Conservation (phyloP, 2,888 invertebrate genomes). For the Zygaena filipendulae region DNA sequence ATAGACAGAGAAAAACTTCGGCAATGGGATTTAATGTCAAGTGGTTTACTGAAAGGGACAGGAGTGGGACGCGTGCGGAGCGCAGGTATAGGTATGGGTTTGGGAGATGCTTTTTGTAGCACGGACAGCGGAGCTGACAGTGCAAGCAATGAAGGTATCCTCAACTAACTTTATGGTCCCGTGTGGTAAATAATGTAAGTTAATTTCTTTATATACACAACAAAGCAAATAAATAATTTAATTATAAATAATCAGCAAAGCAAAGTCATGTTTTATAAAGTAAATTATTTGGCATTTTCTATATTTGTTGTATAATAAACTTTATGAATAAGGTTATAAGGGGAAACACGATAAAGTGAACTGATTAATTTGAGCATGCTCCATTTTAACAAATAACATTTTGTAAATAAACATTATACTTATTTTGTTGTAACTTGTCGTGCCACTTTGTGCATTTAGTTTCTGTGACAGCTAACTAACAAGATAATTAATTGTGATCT, state of each 20-base stretch:
- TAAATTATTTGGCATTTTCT: constrained; percentile 42
- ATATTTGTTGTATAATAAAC: constrained; percentile 6
- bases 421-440: no score
- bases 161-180: constrained; percentile 58
- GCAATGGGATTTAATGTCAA: constrained; percentile 91
- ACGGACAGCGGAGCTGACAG: constrained; percentile 53
- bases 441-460: constrained; percentile 15
- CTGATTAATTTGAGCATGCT: constrained; percentile 38
- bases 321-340: constrained; percentile 16
- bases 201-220: constrained; percentile 32
- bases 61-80: constrained; percentile 49
- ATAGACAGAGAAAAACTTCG: constrained; percentile 87
- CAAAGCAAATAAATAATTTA: no score
- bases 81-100: constrained; percentile 36
- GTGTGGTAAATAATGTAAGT: constrained; percentile 61
- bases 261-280: constrained; percentile 46
- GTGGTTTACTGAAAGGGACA: constrained; percentile 76
- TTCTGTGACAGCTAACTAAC: background rate
- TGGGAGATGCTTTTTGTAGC: constrained; percentile 43
- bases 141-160: constrained; percentile 64
- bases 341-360: constrained; percentile 58
- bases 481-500: constrained; percentile 1
- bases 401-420: constrained; percentile 28
- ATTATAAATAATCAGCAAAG: constrained; percentile 43
- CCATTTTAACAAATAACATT: constrained; percentile 30